These are phyloP conservation scores for Phocoena sinus DNA, from an alignment of 2,113 vertebrate species.

Conservation along the genomic window DNA sequence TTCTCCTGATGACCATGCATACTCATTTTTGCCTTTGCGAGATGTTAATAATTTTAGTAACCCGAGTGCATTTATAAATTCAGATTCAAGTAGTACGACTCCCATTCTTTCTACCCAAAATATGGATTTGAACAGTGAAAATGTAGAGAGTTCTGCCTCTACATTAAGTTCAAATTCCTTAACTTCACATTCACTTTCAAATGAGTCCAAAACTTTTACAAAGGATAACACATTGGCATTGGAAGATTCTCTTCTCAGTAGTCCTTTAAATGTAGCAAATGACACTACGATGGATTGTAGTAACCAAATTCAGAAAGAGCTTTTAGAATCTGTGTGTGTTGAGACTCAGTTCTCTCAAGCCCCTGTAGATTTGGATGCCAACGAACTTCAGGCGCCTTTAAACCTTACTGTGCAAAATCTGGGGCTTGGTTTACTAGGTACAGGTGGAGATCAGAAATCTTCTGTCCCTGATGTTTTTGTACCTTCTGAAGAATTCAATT, in stretches of 20 bases:
- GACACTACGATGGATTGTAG: constrained; percentile 6
- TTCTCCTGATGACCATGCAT: constrained; percentile 65
- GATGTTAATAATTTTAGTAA: constrained; percentile 14
- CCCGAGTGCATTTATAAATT: constrained; percentile 39
- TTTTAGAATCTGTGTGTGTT: constrained; percentile 33
- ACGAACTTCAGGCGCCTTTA: constrained; percentile 38
- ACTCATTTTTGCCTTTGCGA: constrained; percentile 51
- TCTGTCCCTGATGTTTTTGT: constrained; percentile 35
- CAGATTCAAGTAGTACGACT: constrained; percentile 47
- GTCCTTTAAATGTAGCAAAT: constrained; percentile 24
- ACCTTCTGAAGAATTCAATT: constrained; percentile 65
- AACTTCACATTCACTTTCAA: constrained; percentile 39
- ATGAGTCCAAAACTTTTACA: constrained; percentile 49
- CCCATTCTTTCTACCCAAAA: constrained; percentile 59
- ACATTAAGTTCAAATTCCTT: constrained; percentile 20
- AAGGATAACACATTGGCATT: constrained; percentile 14
- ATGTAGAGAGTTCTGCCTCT: constrained; percentile 59
- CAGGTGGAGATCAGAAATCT: constrained; percentile 45
- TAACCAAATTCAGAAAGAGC: constrained; percentile 51
- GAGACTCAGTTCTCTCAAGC: constrained; percentile 12
- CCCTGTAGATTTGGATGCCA: constrained; percentile 35
- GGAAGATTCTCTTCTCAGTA: neutral
- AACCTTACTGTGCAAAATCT: constrained; percentile 41
- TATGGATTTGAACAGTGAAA: constrained; percentile 52
- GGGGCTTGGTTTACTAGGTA: constrained; percentile 37